phyloP scores from a whole-genome alignment of 2,113 vertebrate genomes.

The Callipepla squamata region DNA sequence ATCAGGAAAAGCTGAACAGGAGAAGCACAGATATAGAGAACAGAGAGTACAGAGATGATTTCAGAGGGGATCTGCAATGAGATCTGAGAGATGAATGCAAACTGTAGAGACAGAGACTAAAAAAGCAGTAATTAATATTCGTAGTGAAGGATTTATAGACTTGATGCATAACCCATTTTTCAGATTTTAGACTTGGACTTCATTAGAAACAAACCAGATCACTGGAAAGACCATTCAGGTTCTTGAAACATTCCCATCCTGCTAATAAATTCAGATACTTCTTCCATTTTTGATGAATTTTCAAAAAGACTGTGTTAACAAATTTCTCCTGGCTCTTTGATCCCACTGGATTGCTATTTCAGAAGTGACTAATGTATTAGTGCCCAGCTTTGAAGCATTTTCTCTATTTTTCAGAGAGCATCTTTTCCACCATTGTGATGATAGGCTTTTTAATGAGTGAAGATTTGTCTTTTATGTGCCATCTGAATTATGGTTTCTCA shows the following conservation, averaged over 20 bases:
- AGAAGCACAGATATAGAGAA: background rate
- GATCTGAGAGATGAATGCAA: background rate
- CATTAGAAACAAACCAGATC: background rate
- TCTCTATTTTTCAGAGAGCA: background rate
- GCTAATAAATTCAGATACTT: background rate
- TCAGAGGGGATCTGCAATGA: background rate
- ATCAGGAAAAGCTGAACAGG: background rate
- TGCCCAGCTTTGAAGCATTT: constrained; percentile 4
- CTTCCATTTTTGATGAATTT: background rate
- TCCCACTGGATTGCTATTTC: background rate
- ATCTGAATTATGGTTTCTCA: background rate
- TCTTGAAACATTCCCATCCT: background rate
- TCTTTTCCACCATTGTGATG: background rate
- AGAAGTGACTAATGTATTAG: background rate
- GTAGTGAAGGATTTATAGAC: background rate
- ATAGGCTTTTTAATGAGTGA: constrained; percentile 36
- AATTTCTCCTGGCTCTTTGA: constrained; percentile 19
- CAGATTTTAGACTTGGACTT: background rate
- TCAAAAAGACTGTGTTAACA: background rate
- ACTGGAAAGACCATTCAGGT: background rate
- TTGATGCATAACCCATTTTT: background rate
- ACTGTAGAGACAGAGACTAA: background rate
- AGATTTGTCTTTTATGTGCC: background rate
- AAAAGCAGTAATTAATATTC: background rate
- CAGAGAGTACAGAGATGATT: background rate